Conservation (phyloP, 2,113 vertebrate species). For the Prolemur simus region DNA sequence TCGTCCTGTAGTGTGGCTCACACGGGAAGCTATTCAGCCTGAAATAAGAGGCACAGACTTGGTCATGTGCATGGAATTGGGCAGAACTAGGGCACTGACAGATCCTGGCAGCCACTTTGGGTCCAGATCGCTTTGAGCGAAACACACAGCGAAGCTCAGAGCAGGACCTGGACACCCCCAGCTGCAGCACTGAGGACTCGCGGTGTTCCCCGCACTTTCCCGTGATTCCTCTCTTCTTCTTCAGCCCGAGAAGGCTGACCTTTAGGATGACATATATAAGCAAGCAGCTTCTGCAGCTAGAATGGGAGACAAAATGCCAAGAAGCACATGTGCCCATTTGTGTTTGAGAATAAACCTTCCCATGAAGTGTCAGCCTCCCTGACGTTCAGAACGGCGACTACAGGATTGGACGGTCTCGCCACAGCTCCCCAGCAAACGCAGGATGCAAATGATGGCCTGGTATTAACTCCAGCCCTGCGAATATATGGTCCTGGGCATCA, state of each 20-base stretch:
- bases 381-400: accelerated
- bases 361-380: background rate
- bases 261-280: background rate
- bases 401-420: accelerated
- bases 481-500: background rate
- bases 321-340: accelerated
- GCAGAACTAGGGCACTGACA: background rate
- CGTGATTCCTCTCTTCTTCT: background rate
- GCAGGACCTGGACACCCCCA: background rate
- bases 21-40: background rate
- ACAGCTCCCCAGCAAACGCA: background rate
- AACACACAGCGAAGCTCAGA: accelerated
- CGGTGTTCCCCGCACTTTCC: accelerated
- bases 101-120: too few relatives aligned
- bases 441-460: background rate
- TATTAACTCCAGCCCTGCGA: background rate
- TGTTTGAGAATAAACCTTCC: background rate
- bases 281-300: background rate
- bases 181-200: accelerated
- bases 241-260: background rate
- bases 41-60: background rate
- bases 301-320: background rate
- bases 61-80: accelerated
- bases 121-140: background rate
- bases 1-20: background rate